A percentile compares a stretch with the other conserved stretches of the same genome.
These are phyloP conservation scores for Zaprionus bogoriensis DNA, from an alignment of 2,888 invertebrate species.

Conservation along the genomic window DNA sequence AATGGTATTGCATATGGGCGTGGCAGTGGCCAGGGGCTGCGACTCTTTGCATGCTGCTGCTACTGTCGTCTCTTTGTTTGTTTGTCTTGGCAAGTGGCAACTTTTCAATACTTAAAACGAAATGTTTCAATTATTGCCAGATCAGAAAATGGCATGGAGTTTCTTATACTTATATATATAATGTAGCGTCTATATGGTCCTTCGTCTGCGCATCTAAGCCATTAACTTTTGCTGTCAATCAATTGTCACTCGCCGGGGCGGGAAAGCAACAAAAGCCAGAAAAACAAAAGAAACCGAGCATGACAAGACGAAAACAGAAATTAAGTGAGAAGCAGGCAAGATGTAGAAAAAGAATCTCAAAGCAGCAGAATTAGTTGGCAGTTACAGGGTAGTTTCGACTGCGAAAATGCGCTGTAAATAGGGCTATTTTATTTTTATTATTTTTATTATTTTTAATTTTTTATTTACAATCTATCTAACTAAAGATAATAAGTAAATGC, in stretches of 20 bases:
- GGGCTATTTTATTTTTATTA: not conserved
- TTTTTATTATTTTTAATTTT: not conserved
- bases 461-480: too few relatives aligned
- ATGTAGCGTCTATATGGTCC: constrained; percentile 8
- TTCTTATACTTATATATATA: constrained; percentile 17
- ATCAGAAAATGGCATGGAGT: not conserved
- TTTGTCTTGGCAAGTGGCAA: constrained; percentile 36
- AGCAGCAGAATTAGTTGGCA: constrained; percentile 19
- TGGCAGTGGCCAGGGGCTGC: too few relatives aligned
- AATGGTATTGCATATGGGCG: constrained; percentile 37
- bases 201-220: constrained; percentile 47
- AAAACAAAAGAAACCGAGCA: constrained; percentile 33
- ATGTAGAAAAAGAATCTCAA: constrained; percentile 5
- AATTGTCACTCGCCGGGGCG: constrained; percentile 61
- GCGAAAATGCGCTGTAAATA: constrained; percentile 13
- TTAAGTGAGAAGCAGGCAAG: constrained; percentile 7
- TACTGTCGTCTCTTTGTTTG: too few relatives aligned
- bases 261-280: constrained; percentile 27
- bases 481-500: too few relatives aligned
- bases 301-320: constrained; percentile 52
- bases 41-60: too few relatives aligned
- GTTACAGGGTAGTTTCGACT: not conserved
- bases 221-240: constrained; percentile 76
- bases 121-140: constrained; percentile 66
- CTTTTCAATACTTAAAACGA: constrained; percentile 41